Evolutionary conservation across 2,113 vertebrate species (phyloP).

Genomic region (Perognathus longimembris): DNA sequence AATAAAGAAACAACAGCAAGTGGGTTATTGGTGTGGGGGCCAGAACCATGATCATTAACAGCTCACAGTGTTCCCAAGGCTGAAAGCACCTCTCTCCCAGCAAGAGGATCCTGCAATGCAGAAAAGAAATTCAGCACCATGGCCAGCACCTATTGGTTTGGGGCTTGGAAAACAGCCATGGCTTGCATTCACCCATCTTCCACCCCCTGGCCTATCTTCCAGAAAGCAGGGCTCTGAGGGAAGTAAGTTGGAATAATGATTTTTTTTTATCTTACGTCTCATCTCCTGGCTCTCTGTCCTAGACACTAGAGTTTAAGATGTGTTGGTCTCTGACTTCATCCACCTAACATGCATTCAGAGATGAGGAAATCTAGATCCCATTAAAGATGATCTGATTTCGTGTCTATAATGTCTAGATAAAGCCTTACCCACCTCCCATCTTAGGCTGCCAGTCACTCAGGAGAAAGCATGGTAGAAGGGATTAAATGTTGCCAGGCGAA

Average conservation of each 20-base stretch:
- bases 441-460: neutral
- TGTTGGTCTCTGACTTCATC: neutral
- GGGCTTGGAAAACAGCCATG: neutral
- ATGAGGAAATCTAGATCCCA: neutral
- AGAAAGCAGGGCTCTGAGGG: neutral
- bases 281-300: neutral
- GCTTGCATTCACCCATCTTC: neutral
- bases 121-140: conserved; percentile 59
- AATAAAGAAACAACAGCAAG: neutral
- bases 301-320: neutral
- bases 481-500: neutral
- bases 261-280: neutral
- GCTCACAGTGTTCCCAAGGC: neutral
- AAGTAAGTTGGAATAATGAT: neutral
- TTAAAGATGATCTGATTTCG: too few relatives aligned
- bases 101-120: rapidly evolving
- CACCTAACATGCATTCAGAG: neutral
- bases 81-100: neutral
- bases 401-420: neutral
- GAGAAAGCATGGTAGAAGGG: neutral
- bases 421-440: neutral
- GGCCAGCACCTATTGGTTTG: conserved; percentile 31
- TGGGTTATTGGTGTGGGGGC: neutral
- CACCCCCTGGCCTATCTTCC: neutral
- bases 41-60: neutral